Evolutionary conservation across 2,888 invertebrate species (phyloP).

Genomic region (Calliphora vomitoria): DNA sequence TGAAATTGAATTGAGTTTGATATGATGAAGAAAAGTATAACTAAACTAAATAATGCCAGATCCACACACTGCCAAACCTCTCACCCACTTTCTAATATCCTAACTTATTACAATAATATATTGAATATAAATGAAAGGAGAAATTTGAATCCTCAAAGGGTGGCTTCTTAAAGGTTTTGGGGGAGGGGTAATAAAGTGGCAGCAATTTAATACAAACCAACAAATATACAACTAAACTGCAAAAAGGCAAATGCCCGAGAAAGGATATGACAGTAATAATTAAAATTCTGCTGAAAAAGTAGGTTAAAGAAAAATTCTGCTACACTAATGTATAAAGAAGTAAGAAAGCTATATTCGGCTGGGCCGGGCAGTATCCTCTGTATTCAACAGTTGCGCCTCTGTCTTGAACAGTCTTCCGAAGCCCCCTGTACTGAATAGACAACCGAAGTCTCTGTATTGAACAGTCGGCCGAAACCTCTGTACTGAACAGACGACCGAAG

Average conservation of each 20-base stretch:
- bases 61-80: not conserved
- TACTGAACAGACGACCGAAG: too few species aligned
- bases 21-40: not conserved
- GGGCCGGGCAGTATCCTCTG: too few species aligned
- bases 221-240: not conserved
- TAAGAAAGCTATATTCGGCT: not conserved
- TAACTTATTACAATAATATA: not conserved
- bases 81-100: too few species aligned
- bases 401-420: too few species aligned
- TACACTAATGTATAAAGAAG: not conserved
- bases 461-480: too few species aligned
- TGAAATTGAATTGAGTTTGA: slow-evolving; percentile 38
- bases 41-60: not conserved
- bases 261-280: slow-evolving; percentile 24
- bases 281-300: not conserved
- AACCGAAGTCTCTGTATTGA: too few species aligned
- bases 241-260: not conserved
- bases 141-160: not conserved
- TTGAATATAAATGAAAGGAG: not conserved
- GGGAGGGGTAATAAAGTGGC: not conserved
- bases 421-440: too few species aligned
- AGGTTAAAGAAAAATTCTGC: not conserved
- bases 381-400: too few species aligned
- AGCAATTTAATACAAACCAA: not conserved
- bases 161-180: not conserved